Conservation (phyloP, 2,888 invertebrate species). For the Chelonus formosanus region DNA sequence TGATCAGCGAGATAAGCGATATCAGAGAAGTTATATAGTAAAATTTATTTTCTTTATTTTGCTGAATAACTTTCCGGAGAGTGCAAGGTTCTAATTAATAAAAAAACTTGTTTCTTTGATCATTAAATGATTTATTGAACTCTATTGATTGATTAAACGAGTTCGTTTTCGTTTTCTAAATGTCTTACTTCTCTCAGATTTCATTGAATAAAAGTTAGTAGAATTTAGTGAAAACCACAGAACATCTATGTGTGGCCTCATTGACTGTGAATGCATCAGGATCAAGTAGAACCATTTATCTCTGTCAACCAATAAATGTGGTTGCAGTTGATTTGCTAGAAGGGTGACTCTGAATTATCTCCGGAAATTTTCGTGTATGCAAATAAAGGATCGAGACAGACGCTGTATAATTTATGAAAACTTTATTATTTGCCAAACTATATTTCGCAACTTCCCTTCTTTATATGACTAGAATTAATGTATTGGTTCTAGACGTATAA, state of each 20-base stretch:
- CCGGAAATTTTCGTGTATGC: constrained; percentile 13
- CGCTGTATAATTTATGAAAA: constrained; percentile 23
- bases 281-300: constrained; percentile 20
- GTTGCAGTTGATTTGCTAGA: constrained; percentile 27
- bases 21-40: too few species aligned
- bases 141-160: too few species aligned
- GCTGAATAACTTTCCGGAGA: too few species aligned
- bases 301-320: constrained; percentile 18
- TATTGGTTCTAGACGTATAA: too few species aligned
- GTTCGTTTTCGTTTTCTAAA: too few species aligned
- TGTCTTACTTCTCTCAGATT: too few species aligned
- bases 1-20: too few species aligned
- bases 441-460: constrained; percentile 6
- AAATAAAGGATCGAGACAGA: constrained; percentile 6
- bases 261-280: not conserved
- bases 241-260: not conserved
- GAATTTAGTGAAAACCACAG: too few species aligned
- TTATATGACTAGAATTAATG: not conserved
- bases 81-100: too few species aligned
- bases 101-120: too few species aligned
- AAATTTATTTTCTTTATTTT: too few species aligned
- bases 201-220: too few species aligned
- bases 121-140: not conserved
- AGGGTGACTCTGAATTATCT: constrained; percentile 10
- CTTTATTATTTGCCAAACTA: constrained; percentile 26